Evolutionary conservation across 2,888 invertebrate genomes (phyloP).

Genomic region (Chrysodeixis includens): DNA sequence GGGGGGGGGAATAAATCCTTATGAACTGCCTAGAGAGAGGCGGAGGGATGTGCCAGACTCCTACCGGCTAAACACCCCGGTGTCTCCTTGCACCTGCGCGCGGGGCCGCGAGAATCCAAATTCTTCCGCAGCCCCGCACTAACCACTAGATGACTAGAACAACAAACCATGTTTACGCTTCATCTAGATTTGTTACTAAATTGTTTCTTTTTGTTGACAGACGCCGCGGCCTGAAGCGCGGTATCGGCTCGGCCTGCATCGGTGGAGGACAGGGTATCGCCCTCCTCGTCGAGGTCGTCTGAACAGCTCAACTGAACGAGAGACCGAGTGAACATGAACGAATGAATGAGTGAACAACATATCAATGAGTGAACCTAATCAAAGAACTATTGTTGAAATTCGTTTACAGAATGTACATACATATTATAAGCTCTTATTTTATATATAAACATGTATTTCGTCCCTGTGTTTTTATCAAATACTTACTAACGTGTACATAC

Average conservation of each 20-base stretch:
- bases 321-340: conserved; percentile 34
- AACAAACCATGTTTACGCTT: no score
- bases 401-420: conserved; percentile 1
- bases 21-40: no score
- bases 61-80: no score
- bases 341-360: not conserved
- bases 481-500: conserved; percentile 12
- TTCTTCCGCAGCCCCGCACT: no score
- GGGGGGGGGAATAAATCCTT: no score
- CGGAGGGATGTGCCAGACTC: no score
- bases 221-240: conserved; percentile 95
- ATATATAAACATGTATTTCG: not conserved
- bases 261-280: conserved; percentile 99
- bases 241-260: conserved; percentile 98
- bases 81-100: no score
- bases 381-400: not conserved
- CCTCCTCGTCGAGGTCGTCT: conserved; percentile 94
- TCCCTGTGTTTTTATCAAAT: not conserved
- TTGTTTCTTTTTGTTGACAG: conserved; percentile 82
- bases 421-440: not conserved
- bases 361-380: not conserved
- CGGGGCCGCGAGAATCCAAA: no score
- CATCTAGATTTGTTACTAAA: conserved; percentile 7
- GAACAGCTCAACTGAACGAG: conserved; percentile 63
- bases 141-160: no score